phyloP scores from a whole-genome alignment of 2,888 invertebrate genomes.

The Spodoptera picta region DNA sequence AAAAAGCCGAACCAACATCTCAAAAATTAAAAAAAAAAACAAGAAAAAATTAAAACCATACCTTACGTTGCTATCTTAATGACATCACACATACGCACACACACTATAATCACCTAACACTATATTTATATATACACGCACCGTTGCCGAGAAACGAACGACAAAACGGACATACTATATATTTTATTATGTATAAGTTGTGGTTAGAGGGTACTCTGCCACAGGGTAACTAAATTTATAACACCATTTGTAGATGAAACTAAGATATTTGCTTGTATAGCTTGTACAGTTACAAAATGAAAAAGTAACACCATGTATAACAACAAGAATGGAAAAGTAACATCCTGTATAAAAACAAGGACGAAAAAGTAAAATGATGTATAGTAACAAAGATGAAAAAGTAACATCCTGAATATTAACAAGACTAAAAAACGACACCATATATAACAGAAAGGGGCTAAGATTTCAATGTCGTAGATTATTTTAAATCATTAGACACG shows the following conservation, averaged over 20 bases:
- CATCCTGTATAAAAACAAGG: not conserved
- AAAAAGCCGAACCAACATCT: constrained; percentile 26
- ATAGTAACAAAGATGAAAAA: no score
- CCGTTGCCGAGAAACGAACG: constrained; percentile 40
- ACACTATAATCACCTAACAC: constrained; percentile 31
- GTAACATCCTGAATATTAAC: not conserved
- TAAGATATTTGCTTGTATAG: constrained; percentile 2
- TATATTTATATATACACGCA: constrained; percentile 37
- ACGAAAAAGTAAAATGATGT: no score
- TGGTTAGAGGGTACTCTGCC: constrained; percentile 14
- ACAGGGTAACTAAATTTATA: constrained; percentile 37
- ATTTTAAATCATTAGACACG: no score
- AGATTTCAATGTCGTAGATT: no score
- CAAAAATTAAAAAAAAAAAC: constrained; percentile 6
- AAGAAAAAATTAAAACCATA: constrained; percentile 13
- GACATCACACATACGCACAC: constrained; percentile 24
- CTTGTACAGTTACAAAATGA: not conserved
- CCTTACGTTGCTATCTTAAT: constrained; percentile 20
- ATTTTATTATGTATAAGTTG: constrained; percentile 37
- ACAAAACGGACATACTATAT: constrained; percentile 34
- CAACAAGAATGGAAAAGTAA: no score
- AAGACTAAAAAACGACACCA: no score
- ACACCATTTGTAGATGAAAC: constrained; percentile 4
- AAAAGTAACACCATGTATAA: not conserved
- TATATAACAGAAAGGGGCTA: no score